Base-by-base conservation (phyloP, 1,140 invertebrate genomes). In the Drosophila auraria region DNA sequence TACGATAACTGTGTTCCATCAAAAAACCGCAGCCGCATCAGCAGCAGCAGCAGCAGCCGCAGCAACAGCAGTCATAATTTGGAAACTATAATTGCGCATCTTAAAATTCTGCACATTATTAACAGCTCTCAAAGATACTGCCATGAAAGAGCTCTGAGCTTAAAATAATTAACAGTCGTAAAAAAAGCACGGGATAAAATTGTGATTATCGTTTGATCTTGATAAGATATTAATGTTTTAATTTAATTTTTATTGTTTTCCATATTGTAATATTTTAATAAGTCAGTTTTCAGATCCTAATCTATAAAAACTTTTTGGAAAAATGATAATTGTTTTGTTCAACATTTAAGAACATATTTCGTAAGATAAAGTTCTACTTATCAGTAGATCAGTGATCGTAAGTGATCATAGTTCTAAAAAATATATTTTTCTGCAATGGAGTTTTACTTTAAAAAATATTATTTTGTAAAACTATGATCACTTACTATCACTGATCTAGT, bases 41-140 rank as follows among this genome's bases (percentile, higher is more conserved):
- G 5, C 36, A 61, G 60, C 20, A 57, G 5, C 36, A 61, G 60
- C 61, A 17, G 45, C 53, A 51, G n/a, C 57, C 51, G 20, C 51
- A 40, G 33, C 50, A 60, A 45, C 60, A 47, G 51, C 49, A 82
- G 40, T 61, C 59, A 72, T 50, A 68, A 86, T 64, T 73, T 69
- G 68, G 73, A 58, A 78, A 86, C 68, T 76, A 87, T 86, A 84
- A 84, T 79, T 87, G 74, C 77, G 82, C 82, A 78, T 82, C 74
- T 86, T 63, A 65, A 84, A 75, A 60, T 68, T 86, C 68, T 82
- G 70, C 64, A 74, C 63, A 70, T 72, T 78, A 72, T 83, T 66
- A 76, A 61, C 36, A 50, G 63, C 47, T 51, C 59, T 56, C 20
- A 56, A 56, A 38, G 14, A 23, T 15, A 1, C 5, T 56, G 20